Percentiles rank a stretch among this genome's conserved stretches.
phyloP scores from a whole-genome alignment of 2,113 vertebrate species.

The Pipa parva region DNA sequence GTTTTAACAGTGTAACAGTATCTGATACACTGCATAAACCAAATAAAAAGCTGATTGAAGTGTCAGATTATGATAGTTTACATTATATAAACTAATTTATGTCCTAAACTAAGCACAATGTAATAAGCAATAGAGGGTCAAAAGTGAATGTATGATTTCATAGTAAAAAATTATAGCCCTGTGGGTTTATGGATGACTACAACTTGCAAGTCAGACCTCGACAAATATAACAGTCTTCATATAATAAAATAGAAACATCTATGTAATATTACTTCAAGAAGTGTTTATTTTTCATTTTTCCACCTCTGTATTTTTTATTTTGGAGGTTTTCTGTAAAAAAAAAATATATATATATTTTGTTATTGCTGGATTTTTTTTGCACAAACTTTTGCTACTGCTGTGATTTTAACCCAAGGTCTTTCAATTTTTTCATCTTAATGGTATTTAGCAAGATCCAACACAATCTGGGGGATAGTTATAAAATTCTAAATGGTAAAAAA shows the following conservation, averaged over 20 bases:
- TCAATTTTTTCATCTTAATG: too few species aligned
- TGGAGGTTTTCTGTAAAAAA: too few species aligned
- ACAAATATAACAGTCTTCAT: neutral
- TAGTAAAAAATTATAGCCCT: neutral
- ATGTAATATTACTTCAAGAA: neutral
- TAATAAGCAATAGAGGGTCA: neutral
- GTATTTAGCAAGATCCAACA: too few species aligned
- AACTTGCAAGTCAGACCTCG: neutral
- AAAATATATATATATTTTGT: too few species aligned
- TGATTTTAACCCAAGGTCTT: too few species aligned
- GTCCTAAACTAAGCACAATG: neutral
- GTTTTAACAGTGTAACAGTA: constrained; percentile 2
- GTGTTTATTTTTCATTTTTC: too few species aligned
- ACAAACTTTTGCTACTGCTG: too few species aligned
- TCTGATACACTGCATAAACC: constrained; percentile 1
- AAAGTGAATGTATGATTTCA: neutral
- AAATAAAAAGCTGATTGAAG: constrained; percentile 1
- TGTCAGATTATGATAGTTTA: constrained; percentile 9
- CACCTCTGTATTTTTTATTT: too few species aligned
- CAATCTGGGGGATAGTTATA: too few species aligned
- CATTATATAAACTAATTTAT: neutral
- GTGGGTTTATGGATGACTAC: neutral
- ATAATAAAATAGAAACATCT: neutral
- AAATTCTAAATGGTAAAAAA: too few species aligned
- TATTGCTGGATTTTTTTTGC: too few species aligned